phyloP scores from a whole-genome alignment of 2,113 vertebrate genomes.

The Procavia capensis region DNA sequence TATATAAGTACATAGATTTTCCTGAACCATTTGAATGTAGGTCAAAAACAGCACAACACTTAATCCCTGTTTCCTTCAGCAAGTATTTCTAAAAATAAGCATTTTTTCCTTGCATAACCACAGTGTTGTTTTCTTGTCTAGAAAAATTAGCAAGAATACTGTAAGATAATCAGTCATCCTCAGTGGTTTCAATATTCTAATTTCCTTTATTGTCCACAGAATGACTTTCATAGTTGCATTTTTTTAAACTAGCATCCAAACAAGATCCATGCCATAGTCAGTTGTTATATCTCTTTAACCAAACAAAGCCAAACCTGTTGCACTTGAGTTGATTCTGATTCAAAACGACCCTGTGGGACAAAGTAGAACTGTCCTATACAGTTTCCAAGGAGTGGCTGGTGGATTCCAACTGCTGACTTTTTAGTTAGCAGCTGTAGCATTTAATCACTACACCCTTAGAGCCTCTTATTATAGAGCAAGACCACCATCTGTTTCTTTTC shows the following conservation, averaged over 20 bases:
- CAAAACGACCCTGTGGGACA: too few species aligned
- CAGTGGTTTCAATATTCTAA: background rate
- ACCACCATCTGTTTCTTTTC: background rate
- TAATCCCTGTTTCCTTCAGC: conserved; percentile 22
- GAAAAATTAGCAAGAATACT: background rate
- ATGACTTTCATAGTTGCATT: background rate
- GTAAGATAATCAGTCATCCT: background rate
- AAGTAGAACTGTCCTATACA: too few species aligned
- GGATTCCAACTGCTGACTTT: too few species aligned
- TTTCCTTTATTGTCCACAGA: background rate
- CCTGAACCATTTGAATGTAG: conserved; percentile 33
- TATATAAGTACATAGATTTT: background rate
- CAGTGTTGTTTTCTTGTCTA: background rate
- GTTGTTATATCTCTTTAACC: background rate
- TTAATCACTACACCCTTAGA: too few species aligned
- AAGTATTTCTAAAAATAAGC: conserved; percentile 41
- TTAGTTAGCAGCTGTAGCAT: too few species aligned
- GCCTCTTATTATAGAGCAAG: background rate
- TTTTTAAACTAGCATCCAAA: background rate
- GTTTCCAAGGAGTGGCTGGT: too few species aligned
- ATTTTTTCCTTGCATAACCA: background rate
- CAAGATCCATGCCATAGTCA: background rate
- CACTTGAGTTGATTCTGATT: too few species aligned
- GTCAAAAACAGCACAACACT: background rate
- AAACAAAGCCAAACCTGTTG: too few species aligned